Conservation (phyloP, 2,797 vertebrate species). For the Chanos chanos region DNA sequence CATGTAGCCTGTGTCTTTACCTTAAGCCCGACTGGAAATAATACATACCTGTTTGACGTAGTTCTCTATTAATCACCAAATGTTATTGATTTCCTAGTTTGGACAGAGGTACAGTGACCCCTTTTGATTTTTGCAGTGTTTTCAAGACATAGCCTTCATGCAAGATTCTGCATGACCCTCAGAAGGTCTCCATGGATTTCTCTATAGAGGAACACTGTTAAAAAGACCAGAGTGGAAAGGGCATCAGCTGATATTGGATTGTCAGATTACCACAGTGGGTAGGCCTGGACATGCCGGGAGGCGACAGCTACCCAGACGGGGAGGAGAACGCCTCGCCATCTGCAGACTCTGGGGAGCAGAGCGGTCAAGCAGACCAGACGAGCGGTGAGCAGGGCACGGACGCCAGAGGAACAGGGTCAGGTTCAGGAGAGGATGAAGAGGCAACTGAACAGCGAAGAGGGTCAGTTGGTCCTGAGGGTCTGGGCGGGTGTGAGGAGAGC, state of each 20-base stretch:
- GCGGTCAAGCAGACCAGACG: background rate
- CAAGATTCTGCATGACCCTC: background rate
- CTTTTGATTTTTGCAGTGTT: constrained; percentile 3
- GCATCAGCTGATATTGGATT: constrained; percentile 24
- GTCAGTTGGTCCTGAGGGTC: background rate
- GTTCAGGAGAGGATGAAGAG: constrained; percentile 36
- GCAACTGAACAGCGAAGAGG: background rate
- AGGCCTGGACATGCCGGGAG: constrained; percentile 55
- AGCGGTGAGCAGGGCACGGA: background rate
- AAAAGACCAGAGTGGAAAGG: constrained; percentile 26
- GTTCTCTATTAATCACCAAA: too few relatives aligned
- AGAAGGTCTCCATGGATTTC: background rate
- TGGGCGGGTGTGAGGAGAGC: constrained; percentile 39
- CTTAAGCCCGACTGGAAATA: too few relatives aligned
- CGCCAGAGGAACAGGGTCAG: background rate
- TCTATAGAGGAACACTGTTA: constrained; percentile 5
- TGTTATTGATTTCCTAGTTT: too few relatives aligned
- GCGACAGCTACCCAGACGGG: constrained; percentile 48
- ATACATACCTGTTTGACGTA: too few relatives aligned
- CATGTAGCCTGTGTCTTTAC: too few relatives aligned
- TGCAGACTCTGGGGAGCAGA: background rate
- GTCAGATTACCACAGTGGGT: constrained; percentile 49
- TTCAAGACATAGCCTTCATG: background rate
- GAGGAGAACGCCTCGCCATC: constrained; percentile 50
- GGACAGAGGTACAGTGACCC: background rate